phyloP scores from a whole-genome alignment of 2,888 invertebrate genomes.

The Spisula subtruncata region DNA sequence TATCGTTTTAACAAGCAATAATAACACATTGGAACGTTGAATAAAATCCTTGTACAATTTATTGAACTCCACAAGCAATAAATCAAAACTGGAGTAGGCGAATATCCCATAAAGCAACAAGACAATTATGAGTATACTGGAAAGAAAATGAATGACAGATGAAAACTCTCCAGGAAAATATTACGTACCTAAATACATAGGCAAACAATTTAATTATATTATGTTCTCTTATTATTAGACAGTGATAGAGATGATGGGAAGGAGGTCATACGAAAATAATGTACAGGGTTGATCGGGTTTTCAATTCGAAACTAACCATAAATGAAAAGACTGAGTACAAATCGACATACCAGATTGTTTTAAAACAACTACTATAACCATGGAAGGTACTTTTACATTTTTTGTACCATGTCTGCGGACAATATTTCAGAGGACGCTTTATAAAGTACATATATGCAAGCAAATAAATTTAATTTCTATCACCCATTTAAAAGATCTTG shows the following conservation, averaged over 20 bases:
- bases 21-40: background rate
- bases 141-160: conserved; percentile 22
- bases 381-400: too few relatives aligned
- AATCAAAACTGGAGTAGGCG: conserved; percentile 2
- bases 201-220: background rate
- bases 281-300: too few relatives aligned
- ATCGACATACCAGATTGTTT: too few relatives aligned
- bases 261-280: too few relatives aligned
- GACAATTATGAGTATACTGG: background rate
- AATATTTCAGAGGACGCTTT: too few relatives aligned
- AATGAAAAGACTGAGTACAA: too few relatives aligned
- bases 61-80: background rate
- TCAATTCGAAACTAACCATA: too few relatives aligned
- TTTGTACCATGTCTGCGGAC: too few relatives aligned
- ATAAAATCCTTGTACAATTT: background rate
- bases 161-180: background rate
- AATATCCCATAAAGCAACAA: conserved; percentile 16
- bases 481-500: too few relatives aligned
- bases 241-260: background rate
- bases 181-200: background rate
- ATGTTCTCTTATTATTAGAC: background rate
- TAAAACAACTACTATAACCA: too few relatives aligned
- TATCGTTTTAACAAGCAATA: background rate
- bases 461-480: too few relatives aligned
- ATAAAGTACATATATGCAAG: too few relatives aligned